These are phyloP conservation scores for Papilio helenus DNA, from an alignment of 1,140 invertebrate species.

Conservation along the genomic window DNA sequence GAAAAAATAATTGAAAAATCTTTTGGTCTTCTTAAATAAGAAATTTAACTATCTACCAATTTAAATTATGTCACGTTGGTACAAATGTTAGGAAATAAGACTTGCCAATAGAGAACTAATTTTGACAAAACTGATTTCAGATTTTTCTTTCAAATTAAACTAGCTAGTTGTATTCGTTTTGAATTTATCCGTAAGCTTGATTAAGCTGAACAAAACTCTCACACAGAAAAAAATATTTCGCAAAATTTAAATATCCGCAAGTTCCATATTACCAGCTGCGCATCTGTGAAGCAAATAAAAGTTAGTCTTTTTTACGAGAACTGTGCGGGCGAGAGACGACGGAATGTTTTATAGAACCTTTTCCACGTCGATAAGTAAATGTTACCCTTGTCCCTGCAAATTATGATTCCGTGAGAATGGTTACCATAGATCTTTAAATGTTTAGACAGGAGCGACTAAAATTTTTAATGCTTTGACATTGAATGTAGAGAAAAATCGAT, in stretches of 20 bases:
- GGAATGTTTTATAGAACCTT: slow-evolving; percentile 70
- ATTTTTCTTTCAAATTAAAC: not conserved
- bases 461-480: too few relatives aligned
- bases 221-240: slow-evolving; percentile 52
- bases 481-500: too few relatives aligned
- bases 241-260: slow-evolving; percentile 53
- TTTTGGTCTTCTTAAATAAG: too few relatives aligned
- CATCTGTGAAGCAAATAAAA: slow-evolving; percentile 63
- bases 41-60: too few relatives aligned
- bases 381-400: slow-evolving; percentile 65
- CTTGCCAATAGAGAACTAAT: not conserved
- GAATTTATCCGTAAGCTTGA: not conserved
- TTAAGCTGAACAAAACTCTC: slow-evolving; percentile 25
- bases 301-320: slow-evolving; percentile 52
- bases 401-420: slow-evolving; percentile 53
- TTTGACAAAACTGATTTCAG: not conserved
- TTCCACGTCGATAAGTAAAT: slow-evolving; percentile 76
- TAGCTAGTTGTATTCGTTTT: not conserved
- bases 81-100: too few relatives aligned
- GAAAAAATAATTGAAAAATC: too few relatives aligned
- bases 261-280: slow-evolving; percentile 44
- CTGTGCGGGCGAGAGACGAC: slow-evolving; percentile 45
- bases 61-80: too few relatives aligned
- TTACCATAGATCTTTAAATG: slow-evolving; percentile 47
- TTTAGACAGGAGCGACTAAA: not conserved